These are phyloP conservation scores for Epinephelus coioides DNA, from an alignment of 2,797 vertebrate genomes.

Conservation along the genomic window DNA sequence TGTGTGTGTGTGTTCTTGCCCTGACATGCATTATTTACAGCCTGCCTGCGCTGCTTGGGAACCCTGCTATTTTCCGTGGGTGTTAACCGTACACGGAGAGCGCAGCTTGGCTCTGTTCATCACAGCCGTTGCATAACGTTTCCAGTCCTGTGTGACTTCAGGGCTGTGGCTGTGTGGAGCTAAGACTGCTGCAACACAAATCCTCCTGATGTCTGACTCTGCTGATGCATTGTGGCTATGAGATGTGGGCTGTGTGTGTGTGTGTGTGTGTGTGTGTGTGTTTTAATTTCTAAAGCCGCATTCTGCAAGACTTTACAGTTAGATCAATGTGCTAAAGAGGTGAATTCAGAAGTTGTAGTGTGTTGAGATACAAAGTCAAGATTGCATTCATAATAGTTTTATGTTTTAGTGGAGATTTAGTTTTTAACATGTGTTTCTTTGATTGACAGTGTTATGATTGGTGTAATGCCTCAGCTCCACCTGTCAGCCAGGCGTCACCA, in stretches of 20 bases:
- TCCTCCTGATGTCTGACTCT: conserved; percentile 43
- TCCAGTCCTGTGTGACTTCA: conserved; percentile 54
- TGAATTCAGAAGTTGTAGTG: background rate
- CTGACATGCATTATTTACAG: conserved; percentile 72
- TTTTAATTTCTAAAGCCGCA: conserved; percentile 5
- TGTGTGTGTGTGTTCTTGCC: background rate
- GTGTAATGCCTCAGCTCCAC: background rate
- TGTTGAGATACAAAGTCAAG: background rate
- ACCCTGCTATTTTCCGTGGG: conserved; percentile 74
- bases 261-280: background rate
- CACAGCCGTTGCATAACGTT: conserved; percentile 71
- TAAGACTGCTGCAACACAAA: conserved; percentile 46
- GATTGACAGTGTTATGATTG: background rate
- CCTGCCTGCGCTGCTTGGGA: conserved; percentile 64
- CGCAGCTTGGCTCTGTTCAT: conserved; percentile 59
- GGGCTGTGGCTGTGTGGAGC: conserved; percentile 50
- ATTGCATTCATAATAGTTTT: background rate
- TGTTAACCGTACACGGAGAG: conserved; percentile 68
- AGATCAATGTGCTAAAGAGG: background rate
- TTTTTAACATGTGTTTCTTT: background rate
- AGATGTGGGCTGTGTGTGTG: background rate
- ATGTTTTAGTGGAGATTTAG: background rate
- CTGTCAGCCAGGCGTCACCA: background rate
- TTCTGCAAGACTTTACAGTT: background rate
- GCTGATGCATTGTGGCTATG: conserved; percentile 15